Evolutionary conservation across 1,140 invertebrate genomes (phyloP), one percentile per base, ranked within the genome.

Genomic region (Lasioglossum albipes): DNA sequence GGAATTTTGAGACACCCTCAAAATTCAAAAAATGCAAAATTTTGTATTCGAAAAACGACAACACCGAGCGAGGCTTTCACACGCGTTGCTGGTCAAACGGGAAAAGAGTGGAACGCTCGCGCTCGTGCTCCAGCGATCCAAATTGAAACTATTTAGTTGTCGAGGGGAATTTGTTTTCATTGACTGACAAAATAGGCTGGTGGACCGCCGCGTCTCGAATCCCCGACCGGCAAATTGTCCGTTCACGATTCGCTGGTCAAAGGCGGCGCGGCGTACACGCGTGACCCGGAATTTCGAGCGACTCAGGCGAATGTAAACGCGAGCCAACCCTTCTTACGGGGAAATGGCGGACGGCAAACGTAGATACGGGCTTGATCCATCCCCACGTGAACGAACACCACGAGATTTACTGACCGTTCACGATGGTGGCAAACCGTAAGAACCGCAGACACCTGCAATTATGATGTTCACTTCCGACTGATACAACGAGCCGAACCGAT

Each of bases 381-480:
- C 45, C 79, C 75, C 2, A n/a, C n/a, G 80, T 79, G 82, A 75
- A 42, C 49, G 12, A 45, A 31, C 22, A 57, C 80, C 71, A 13
- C 75, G 76, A 75, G 74, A 79, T 79, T 79, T 61, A 27, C 75
- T 70, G 65, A 78, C 69, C 80, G 75, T 75, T 75, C 66, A 70
- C 75, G 74, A 84, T 71, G 45, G 76, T n/a, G 75, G 81, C 68
- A 73, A 75, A 57, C 81, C 81, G 52, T 82, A 79, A 82, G 57
- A 71, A 64, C 80, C 75, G 52, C 79, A 57, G 69, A 82, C 52
- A 83, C 41, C 61, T 73, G 41, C 52, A 71, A 83, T 85, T 72
- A 79, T 62, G 76, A 86, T 62, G 74, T 85, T 52, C 72, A 76
- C n/a, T 57, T 73, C 27, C 72, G 7, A 20, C 22, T 41, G 57